Conservation (phyloP, 2,797 vertebrate species). For the Ceyx erithaca region DNA sequence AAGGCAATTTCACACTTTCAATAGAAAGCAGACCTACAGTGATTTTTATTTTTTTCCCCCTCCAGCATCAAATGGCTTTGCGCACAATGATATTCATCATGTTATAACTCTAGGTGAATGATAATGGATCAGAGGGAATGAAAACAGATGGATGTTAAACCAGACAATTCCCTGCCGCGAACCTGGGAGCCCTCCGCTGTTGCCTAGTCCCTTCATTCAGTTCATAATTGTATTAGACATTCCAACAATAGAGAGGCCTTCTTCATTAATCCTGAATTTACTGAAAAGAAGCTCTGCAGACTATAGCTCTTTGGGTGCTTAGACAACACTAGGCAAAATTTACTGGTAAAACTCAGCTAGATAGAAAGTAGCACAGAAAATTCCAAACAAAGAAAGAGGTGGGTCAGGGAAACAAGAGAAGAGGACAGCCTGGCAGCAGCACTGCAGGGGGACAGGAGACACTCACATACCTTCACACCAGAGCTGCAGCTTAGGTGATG, state of each 20-base stretch:
- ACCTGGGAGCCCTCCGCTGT: constrained; percentile 61
- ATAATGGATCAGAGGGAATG: constrained; percentile 74
- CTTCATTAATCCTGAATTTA: constrained; percentile 73
- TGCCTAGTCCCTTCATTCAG: constrained; percentile 60
- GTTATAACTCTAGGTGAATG: constrained; percentile 74
- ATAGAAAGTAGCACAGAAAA: not conserved
- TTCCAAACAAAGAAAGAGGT: not conserved
- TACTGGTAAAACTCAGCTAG: constrained; percentile 11
- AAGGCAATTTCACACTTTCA: constrained; percentile 66
- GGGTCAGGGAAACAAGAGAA: not conserved
- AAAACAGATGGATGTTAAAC: constrained; percentile 77
- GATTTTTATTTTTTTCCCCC: not conserved
- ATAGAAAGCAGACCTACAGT: constrained; percentile 61
- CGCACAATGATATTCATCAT: constrained; percentile 70
- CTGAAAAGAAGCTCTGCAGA: constrained; percentile 64
- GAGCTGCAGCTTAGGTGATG: not conserved
- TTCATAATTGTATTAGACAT: constrained; percentile 73
- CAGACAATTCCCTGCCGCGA: constrained; percentile 67
- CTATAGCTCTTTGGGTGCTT: constrained; percentile 9
- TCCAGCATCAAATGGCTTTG: constrained; percentile 69
- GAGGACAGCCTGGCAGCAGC: not conserved
- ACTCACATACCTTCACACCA: fast-evolving
- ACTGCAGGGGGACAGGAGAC: not conserved
- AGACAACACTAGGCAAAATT: constrained; percentile 31
- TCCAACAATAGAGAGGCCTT: constrained; percentile 65